Evolutionary conservation across 2,113 vertebrate genomes (phyloP).

Genomic region (Jacana jacana): DNA sequence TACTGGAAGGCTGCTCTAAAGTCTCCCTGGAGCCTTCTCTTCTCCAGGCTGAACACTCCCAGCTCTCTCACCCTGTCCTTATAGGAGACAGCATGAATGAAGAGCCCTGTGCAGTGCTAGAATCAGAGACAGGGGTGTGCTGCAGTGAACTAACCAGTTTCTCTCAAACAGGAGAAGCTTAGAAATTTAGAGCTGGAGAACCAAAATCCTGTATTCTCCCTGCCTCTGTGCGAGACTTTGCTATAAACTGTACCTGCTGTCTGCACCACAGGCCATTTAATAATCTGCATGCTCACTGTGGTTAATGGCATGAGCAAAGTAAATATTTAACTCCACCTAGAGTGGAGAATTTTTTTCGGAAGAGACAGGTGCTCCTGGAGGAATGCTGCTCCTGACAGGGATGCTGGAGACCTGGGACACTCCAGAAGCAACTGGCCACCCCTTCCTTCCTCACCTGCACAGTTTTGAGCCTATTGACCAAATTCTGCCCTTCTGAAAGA

Average conservation of each 20-base stretch:
- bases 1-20: too few relatives aligned
- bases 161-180: background rate
- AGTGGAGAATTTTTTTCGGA: background rate
- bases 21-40: too few relatives aligned
- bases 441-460: background rate
- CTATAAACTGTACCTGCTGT: background rate
- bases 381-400: too few relatives aligned
- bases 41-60: too few relatives aligned
- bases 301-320: background rate
- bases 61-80: too few relatives aligned
- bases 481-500: background rate
- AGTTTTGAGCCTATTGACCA: background rate
- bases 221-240: background rate
- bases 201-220: background rate
- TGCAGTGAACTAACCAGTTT: background rate
- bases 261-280: background rate
- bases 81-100: background rate
- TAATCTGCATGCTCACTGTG: background rate
- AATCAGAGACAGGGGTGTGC: background rate
- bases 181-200: background rate
- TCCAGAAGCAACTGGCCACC: background rate
- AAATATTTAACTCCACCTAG: background rate
- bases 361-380: background rate
- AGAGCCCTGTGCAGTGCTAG: background rate
- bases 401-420: background rate